Percentiles rank a stretch among this genome's conserved stretches.
These are phyloP conservation scores for Poeciliopsis infans DNA, from an alignment of 2,797 vertebrate species.

Conservation along the genomic window DNA sequence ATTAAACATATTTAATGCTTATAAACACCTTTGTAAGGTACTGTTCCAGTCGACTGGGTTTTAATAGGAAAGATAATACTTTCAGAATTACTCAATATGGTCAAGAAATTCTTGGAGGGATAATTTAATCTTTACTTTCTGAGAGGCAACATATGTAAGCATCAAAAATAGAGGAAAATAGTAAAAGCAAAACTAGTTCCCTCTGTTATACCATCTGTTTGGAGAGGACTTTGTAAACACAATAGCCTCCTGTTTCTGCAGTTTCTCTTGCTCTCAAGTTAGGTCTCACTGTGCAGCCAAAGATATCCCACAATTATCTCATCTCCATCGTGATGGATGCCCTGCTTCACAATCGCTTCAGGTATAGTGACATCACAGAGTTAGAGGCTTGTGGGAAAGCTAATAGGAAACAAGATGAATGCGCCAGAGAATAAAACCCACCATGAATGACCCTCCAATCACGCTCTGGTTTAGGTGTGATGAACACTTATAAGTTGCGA, in stretches of 20 bases:
- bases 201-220: slow-evolving; percentile 79
- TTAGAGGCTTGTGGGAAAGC: slow-evolving; percentile 31
- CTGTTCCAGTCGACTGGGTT: slow-evolving; percentile 14
- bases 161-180: slow-evolving; percentile 68
- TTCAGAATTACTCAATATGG: not conserved
- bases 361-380: slow-evolving; percentile 54
- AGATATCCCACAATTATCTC: slow-evolving; percentile 59
- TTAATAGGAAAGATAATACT: slow-evolving; percentile 18
- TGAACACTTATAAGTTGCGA: slow-evolving; percentile 63
- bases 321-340: slow-evolving; percentile 57
- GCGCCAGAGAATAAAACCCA: slow-evolving; percentile 45
- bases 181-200: slow-evolving; percentile 64
- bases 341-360: slow-evolving; percentile 35
- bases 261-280: slow-evolving; percentile 64
- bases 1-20: not conserved
- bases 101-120: slow-evolving; percentile 49
- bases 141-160: slow-evolving; percentile 71
- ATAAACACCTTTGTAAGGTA: slow-evolving; percentile 17
- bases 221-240: slow-evolving; percentile 66
- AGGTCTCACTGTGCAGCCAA: slow-evolving; percentile 68
- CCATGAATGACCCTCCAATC: slow-evolving; percentile 43
- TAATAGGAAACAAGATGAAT: slow-evolving; percentile 36
- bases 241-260: slow-evolving; percentile 49
- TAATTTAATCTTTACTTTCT: slow-evolving; percentile 50
- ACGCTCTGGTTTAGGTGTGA: slow-evolving; percentile 58